Base-by-base conservation (phyloP, 2,797 vertebrate species). In the Platalea minor region DNA sequence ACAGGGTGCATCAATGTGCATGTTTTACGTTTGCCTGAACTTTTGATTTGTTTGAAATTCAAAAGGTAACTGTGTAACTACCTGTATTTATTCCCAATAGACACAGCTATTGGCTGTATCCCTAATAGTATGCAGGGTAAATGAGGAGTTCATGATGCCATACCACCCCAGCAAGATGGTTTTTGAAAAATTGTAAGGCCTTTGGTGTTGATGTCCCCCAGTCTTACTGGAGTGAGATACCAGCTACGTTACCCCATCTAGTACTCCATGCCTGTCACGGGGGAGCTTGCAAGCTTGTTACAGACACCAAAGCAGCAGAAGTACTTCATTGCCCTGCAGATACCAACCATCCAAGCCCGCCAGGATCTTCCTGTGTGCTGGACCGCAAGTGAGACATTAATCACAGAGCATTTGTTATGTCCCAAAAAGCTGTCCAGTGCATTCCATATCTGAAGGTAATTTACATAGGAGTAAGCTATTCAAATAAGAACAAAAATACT, bases 331-430 rank as follows among this genome's bases (percentile, higher is more conserved):
- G 41, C 75, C 60, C 25, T 81, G 13, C 16, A 33, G 63, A 82
- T 46, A 77, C n/a, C 60, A 15, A 8, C 12, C 0, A 0, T 11
- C 23, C 28, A 12, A 23, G 25, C 37, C 23, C 8, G 1, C 31
- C 26, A 23, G 19, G 54, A 67, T 65, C 80, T 74, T 61, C 61
- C n/a, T 26, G 15, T 5, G 4, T 43, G 45, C 73, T 24, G 31
- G 48, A 50, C 23, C 0, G 1, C 2, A 1, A 11, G 18, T 41
- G 72, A 45, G 53, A 21, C 53, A 19, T 8, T 46, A 45, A 35
- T 31, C 33, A 60, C 41, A 46, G 37, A 75, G 33, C 9, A 41
- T 19, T 39, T 48, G 26, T 60, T 57, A 51, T 21, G n/a, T 51
- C 68, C 57, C 37, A 15, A 29, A 68, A 63, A 68, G 61, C 39